These are phyloP conservation scores for Rhinoptilus africanus DNA, from an alignment of 2,113 vertebrate species.

Conservation along the genomic window DNA sequence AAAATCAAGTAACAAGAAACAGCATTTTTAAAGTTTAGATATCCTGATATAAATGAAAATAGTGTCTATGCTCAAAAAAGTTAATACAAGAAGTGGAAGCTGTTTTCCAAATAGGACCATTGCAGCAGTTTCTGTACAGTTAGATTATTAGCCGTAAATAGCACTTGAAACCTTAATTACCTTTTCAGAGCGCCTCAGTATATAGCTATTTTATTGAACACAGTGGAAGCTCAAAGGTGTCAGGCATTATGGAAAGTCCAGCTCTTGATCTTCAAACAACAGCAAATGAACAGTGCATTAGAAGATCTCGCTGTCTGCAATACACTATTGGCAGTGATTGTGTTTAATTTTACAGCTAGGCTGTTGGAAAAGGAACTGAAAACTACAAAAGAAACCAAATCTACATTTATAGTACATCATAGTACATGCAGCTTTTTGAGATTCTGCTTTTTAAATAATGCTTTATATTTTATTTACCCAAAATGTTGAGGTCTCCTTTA, in stretches of 20 bases:
- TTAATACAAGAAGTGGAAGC: neutral
- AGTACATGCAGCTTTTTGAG: neutral
- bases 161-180: neutral
- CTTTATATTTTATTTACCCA: neutral
- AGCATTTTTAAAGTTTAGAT: neutral
- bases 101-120: neutral
- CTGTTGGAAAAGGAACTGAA: neutral
- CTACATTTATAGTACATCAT: neutral
- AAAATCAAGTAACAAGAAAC: neutral
- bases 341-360: neutral
- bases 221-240: neutral
- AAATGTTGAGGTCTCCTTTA: neutral
- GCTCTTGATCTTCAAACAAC: neutral
- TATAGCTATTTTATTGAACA: neutral
- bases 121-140: neutral
- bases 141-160: neutral
- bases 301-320: neutral
- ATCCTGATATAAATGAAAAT: neutral
- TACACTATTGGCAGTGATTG: neutral
- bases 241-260: neutral
- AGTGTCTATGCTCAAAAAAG: neutral
- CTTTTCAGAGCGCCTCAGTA: neutral
- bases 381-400: neutral
- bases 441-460: neutral
- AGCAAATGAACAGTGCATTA: neutral